These are phyloP conservation scores for Caenorhabditis japonica DNA, from an alignment of 2,888 invertebrate genomes.

Conservation along the genomic window DNA sequence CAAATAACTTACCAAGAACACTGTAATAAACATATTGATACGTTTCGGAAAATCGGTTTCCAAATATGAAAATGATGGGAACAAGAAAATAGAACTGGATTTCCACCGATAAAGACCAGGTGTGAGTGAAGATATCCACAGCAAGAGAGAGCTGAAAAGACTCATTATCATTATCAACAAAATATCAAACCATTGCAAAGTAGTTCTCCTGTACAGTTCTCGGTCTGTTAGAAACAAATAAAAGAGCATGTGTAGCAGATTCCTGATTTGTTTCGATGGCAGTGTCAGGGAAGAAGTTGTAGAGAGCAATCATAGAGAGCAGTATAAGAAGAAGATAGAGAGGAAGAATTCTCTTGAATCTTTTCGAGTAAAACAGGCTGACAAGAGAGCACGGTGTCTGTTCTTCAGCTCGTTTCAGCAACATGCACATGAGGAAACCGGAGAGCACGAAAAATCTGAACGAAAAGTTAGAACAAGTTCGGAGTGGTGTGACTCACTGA, in stretches of 20 bases:
- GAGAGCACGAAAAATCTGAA: slow-evolving; percentile 33
- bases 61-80: slow-evolving; percentile 18
- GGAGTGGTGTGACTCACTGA: background rate
- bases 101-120: slow-evolving; percentile 44
- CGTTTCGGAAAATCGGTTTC: slow-evolving; percentile 5
- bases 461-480: slow-evolving; percentile 11
- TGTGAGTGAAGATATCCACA: slow-evolving; percentile 40
- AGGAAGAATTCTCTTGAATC: slow-evolving; percentile 40
- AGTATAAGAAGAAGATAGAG: slow-evolving; percentile 33
- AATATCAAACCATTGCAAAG: slow-evolving; percentile 9
- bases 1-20: background rate
- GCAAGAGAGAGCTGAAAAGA: slow-evolving; percentile 23
- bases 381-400: slow-evolving; percentile 2
- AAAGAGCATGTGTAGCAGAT: slow-evolving; percentile 22
- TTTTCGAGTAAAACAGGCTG: slow-evolving; percentile 18
- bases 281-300: slow-evolving; percentile 16
- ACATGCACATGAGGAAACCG: slow-evolving; percentile 32
- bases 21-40: slow-evolving; percentile 8
- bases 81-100: slow-evolving; percentile 43
- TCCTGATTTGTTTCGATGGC: slow-evolving; percentile 21
- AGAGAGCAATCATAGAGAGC: slow-evolving; percentile 6
- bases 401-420: slow-evolving; percentile 16
- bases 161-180: background rate
- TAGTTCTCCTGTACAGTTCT: slow-evolving; percentile 19
- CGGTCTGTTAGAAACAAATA: slow-evolving; percentile 29